Base-by-base conservation (phyloP, 2,888 invertebrate genomes). In the Lasius fuliginosus region DNA sequence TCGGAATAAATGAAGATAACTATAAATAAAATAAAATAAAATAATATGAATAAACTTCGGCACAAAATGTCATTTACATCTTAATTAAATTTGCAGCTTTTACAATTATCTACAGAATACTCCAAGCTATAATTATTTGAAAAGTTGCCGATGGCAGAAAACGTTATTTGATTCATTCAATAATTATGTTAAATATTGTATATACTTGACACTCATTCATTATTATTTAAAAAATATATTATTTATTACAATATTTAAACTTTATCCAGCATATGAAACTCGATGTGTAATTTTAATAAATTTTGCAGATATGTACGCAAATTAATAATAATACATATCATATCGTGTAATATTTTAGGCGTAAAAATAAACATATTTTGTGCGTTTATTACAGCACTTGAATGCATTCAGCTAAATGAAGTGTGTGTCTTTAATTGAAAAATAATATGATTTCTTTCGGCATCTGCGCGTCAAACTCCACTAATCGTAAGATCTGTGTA, bases 381-480 rank as follows among this genome's bases (percentile, higher is more conserved):
- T 36, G 33, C 12, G 3, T 56, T 58, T 58, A 58, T 23, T 33
- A 23, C 23, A 23, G 23, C 23, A 36, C 4, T 36, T 33, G 30
- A 40, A 18, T n/a, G 3, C 23, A 12, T 40, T 65, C 40, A 9
- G n/a, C 2, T 36, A 9, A 3, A 56, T 71, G 69, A 81, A 81
- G 36, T n/a, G 36, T n/a, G 36, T 49, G n/a, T 11, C 27, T 76
- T 82, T 76, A 53, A 76, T 12, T 6, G 8, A n/a, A 65, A n/a
- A 64, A 60, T 11, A 18, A 62, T n/a, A 18, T 42, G 27, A 11
- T 75, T 62, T 77, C 56, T 56, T 79, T 62, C 60, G 71, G 60
- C 40, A 79, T 58, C 73, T 65, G 64, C 65, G 64, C 49, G 53
- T 40, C 42, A 79, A 76, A 75, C 53, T 36, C 30, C n/a, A 56